Conservation (phyloP, 2,888 invertebrate species). For the Rhingia campestris region DNA sequence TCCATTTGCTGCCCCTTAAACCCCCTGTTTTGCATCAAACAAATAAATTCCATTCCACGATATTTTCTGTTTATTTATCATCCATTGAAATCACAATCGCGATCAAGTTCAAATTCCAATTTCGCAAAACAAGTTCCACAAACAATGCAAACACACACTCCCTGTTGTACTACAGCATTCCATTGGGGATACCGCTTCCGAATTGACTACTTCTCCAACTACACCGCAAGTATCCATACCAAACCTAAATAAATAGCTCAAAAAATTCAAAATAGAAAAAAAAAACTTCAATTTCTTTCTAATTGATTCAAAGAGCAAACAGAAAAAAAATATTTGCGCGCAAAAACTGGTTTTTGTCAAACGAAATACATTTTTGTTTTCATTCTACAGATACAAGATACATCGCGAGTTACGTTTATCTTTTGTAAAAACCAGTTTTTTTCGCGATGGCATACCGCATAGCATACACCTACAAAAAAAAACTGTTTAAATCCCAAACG, state of each 20-base stretch:
- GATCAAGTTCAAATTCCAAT: conserved; percentile 68
- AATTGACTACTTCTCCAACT: conserved; percentile 11
- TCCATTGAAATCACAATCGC: conserved; percentile 52
- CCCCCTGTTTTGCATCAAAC: conserved; percentile 11
- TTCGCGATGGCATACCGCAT: conserved; percentile 61
- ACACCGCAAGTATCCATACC: neutral
- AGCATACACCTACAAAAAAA: conserved; percentile 62
- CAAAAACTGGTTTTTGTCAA: conserved; percentile 50
- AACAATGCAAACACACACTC: neutral
- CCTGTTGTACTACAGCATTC: conserved; percentile 34
- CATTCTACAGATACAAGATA: conserved; percentile 20
- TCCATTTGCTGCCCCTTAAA: neutral
- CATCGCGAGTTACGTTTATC: conserved; percentile 43
- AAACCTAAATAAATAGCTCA: conserved; percentile 15
- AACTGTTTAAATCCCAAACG: conserved; percentile 10
- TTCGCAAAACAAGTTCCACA: conserved; percentile 45
- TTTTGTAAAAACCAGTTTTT: conserved; percentile 63
- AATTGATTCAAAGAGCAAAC: conserved; percentile 2
- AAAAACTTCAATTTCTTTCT: conserved; percentile 14
- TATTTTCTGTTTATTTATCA: conserved; percentile 43
- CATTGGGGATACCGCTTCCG: conserved; percentile 51
- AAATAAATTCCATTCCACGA: conserved; percentile 25
- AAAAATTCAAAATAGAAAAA: conserved; percentile 7
- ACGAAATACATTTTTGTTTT: conserved; percentile 23
- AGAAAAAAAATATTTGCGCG: conserved; percentile 39